A percentile compares a stretch with the other conserved stretches of the same genome.
Evolutionary conservation across 2,888 invertebrate species (phyloP).

Genomic region (Caenorhabditis sp.): DNA sequence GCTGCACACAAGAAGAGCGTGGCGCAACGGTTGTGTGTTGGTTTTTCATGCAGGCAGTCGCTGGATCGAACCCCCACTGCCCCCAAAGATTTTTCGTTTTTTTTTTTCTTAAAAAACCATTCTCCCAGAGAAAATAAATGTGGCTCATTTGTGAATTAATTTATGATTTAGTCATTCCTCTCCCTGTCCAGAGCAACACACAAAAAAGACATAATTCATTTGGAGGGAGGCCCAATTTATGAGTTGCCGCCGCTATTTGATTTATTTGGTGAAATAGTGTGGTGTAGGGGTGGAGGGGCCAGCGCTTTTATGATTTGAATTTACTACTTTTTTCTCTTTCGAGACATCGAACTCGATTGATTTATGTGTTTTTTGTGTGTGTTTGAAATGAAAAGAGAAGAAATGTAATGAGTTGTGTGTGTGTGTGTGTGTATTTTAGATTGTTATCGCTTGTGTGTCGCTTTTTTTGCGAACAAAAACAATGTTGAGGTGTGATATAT

Average conservation of each 20-base stretch:
- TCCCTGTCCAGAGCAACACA: constrained; percentile 1
- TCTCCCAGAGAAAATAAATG: constrained; percentile 1
- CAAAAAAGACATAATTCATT: constrained; percentile 9
- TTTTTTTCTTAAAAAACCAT: no score
- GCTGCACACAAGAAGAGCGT: no score
- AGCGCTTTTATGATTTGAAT: neutral
- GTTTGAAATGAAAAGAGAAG: neutral
- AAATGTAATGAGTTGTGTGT: neutral
- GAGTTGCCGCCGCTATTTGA: constrained; percentile 3
- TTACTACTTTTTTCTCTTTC: neutral
- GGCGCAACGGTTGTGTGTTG: no score
- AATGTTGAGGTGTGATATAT: neutral
- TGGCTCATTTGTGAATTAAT: neutral
- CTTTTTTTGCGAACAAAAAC: neutral
- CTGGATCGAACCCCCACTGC: no score
- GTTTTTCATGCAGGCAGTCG: no score
- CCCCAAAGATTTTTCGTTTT: no score
- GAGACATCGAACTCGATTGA: neutral
- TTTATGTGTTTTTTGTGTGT: neutral
- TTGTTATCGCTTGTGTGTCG: neutral
- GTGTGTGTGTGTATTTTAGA: neutral
- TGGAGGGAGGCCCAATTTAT: constrained; percentile 2
- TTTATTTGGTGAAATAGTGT: constrained; percentile 2
- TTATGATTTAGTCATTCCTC: neutral
- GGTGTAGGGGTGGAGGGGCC: neutral